These are phyloP conservation scores for Leptinotarsa rubiginosa DNA, from an alignment of 2,888 invertebrate genomes.

Conservation along the genomic window DNA sequence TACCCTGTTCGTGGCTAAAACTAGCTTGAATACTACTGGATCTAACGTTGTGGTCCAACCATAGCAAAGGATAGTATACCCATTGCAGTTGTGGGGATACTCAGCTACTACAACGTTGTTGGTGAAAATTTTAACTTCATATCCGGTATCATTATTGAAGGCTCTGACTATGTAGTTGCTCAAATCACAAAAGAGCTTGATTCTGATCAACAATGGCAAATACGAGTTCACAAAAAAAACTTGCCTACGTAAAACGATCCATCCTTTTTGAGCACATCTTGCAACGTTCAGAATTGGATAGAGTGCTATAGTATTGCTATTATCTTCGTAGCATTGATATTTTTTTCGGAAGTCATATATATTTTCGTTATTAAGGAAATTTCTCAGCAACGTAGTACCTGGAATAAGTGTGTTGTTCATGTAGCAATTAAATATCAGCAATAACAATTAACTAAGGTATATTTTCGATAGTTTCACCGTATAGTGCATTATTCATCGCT, in stretches of 20 bases:
- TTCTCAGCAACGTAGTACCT: constrained; percentile 53
- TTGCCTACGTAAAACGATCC: constrained; percentile 56
- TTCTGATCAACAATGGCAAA: constrained; percentile 49
- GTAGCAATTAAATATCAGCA: too few relatives aligned
- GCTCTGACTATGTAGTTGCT: constrained; percentile 55
- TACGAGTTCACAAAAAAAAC: constrained; percentile 51
- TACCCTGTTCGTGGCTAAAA: constrained; percentile 37
- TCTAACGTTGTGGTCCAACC: constrained; percentile 52
- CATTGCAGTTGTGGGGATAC: constrained; percentile 55
- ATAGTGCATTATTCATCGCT: background rate
- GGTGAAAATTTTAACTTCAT: constrained; percentile 54
- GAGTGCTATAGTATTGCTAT: constrained; percentile 45
- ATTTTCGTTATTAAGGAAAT: constrained; percentile 46
- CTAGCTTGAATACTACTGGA: constrained; percentile 48
- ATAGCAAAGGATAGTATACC: constrained; percentile 61
- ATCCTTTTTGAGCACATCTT: constrained; percentile 39
- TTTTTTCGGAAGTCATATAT: constrained; percentile 43
- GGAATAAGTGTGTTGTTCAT: background rate
- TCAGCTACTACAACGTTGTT: constrained; percentile 51
- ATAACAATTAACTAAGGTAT: too few relatives aligned
- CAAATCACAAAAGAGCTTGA: constrained; percentile 55
- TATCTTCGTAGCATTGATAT: constrained; percentile 53
- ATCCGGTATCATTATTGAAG: constrained; percentile 59
- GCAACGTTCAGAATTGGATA: constrained; percentile 47
- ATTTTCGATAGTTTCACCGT: background rate